Evolutionary conservation across 1,140 invertebrate genomes (phyloP), one percentile per base, ranked within the genome.

Genomic region (Apolygus lucorum): DNA sequence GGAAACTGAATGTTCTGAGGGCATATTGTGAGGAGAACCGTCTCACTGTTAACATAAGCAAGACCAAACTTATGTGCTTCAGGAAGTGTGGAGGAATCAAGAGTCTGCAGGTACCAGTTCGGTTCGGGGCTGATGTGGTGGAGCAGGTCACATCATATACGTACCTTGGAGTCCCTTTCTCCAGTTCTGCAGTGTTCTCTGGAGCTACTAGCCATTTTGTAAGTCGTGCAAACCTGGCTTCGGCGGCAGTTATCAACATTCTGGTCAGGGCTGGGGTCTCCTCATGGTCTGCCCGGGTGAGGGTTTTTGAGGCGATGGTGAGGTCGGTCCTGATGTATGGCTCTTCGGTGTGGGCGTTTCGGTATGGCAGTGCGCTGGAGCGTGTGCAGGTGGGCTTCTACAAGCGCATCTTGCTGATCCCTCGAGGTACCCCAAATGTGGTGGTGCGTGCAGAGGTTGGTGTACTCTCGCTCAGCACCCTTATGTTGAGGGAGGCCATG

Each of bases 111-210:
- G 17, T 8, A 4, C 34, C 34, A 42, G 34, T 42, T 42, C 4
- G 4, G 34, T 42, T 42, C 4, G 34, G 34, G 34, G 17, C 4
- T 42, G 34, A 4, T 4, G 34, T 8, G 34, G 34, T 42, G 34
- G 34, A 42, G 34, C 17, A 42, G 34, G 34, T 42, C 17, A 8
- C 34, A 4, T 42, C 34, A 2, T 68, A 4, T 26, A 59, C 17
- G 22, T 63, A 63, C 62, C 27, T 67, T 2, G 28, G 65, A 34
- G 28, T 67, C 2, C 65, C 34, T 4, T 42, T 42, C 27, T 67
- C 34, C 8, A 29, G 34, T n/a, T 67, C 65, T 4, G 34, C n/a
- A 2, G n/a, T 42, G 2, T 42, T 67, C n/a, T 26, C 63, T 13
- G 17, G 14, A 21, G 54, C 54, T 25, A 11, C 8, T 62, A 22